phyloP scores from a whole-genome alignment of 37 sponge, comb jelly and placozoan genomes.

The Dysidea cf. avara region DNA sequence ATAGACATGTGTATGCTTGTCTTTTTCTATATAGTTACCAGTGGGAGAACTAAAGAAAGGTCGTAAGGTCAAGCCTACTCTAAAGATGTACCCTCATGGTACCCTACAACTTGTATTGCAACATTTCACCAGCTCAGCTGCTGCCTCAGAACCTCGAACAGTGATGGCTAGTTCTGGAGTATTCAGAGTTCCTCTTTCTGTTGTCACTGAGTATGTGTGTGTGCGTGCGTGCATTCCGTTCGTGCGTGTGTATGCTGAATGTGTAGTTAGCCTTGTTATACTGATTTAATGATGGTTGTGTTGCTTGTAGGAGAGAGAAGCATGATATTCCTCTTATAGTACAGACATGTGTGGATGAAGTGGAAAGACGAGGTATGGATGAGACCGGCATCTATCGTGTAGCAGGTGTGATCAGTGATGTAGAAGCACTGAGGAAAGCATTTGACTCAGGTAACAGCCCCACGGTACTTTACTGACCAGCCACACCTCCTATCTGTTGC shows the following conservation, averaged over 20 bases:
- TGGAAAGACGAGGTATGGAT: slow-evolving; percentile 79
- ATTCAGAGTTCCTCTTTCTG: slow-evolving; percentile 74
- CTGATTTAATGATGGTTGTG: background rate
- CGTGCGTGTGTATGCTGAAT: background rate
- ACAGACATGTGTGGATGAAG: slow-evolving; percentile 82
- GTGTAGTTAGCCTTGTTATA: too few relatives aligned
- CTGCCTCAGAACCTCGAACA: slow-evolving; percentile 48
- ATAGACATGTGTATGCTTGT: too few relatives aligned
- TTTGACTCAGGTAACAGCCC: slow-evolving; percentile 81
- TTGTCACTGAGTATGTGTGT: slow-evolving; percentile 61
- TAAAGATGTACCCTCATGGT: slow-evolving; percentile 65
- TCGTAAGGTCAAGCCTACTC: slow-evolving; percentile 42
- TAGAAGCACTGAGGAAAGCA: slow-evolving; percentile 70
- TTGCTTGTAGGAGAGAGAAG: slow-evolving; percentile 58
- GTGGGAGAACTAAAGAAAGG: slow-evolving; percentile 52
- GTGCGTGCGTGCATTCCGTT: background rate
- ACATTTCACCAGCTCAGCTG: slow-evolving; percentile 52
- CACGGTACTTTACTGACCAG: background rate
- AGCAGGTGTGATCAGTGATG: slow-evolving; percentile 81
- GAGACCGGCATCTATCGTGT: slow-evolving; percentile 91
- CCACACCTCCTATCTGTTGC: background rate
- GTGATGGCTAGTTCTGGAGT: slow-evolving; percentile 75
- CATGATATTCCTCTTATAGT: slow-evolving; percentile 82
- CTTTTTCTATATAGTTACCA: slow-evolving; percentile 69
- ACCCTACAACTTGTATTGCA: slow-evolving; percentile 41